phyloP scores from a whole-genome alignment of 2,888 invertebrate species.

The Luperina nickerlii region DNA sequence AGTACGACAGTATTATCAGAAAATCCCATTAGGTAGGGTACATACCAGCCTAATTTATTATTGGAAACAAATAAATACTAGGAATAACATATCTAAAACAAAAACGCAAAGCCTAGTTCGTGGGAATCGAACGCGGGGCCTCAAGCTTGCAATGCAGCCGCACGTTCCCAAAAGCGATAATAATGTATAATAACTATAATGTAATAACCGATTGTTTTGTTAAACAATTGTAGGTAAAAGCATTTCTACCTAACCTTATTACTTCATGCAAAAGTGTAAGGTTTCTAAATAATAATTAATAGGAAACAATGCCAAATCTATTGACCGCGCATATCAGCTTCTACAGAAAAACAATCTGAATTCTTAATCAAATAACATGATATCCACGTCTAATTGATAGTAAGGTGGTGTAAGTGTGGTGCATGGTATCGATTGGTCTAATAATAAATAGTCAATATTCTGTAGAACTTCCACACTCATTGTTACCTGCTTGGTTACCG shows the following conservation, averaged over 20 bases:
- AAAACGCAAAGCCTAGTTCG: neutral
- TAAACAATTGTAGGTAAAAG: neutral
- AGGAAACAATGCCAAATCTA: neutral
- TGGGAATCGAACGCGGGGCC: neutral
- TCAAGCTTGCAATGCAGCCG: neutral
- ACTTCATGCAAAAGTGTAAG: neutral
- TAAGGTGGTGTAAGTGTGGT: neutral
- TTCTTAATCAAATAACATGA: neutral
- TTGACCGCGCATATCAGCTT: neutral
- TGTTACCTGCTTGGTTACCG: conserved; percentile 46
- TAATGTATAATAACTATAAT: neutral
- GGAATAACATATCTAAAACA: neutral
- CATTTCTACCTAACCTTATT: neutral
- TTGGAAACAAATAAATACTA: neutral
- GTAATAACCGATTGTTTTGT: neutral
- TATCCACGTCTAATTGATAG: neutral
- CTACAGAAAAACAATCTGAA: neutral
- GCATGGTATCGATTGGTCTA: conserved; percentile 43
- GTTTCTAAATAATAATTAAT: neutral
- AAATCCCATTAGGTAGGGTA: neutral
- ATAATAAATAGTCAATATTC: conserved; percentile 30
- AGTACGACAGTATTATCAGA: neutral
- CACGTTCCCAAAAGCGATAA: neutral
- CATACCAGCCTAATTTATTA: neutral
- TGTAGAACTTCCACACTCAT: conserved; percentile 7